Percentiles rank a stretch among this genome's conserved stretches.
phyloP scores from a whole-genome alignment of 2,113 vertebrate species.

The Perca flavescens region DNA sequence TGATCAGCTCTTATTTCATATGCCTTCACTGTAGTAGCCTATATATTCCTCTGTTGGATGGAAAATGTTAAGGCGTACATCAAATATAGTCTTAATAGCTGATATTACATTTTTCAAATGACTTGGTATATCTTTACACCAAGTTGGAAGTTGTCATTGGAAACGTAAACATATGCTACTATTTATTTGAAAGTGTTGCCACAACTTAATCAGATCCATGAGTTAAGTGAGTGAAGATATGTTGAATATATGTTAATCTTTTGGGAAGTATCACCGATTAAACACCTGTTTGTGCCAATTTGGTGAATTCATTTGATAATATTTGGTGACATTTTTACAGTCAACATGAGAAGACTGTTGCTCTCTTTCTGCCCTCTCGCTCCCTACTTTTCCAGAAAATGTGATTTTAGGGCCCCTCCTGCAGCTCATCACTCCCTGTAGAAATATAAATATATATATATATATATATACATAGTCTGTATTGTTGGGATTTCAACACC shows the following conservation, averaged over 20 bases:
- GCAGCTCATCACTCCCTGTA: constrained; percentile 32
- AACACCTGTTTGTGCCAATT: not conserved
- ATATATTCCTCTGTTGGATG: not conserved
- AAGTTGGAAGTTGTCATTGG: not conserved
- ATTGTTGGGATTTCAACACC: constrained; percentile 71
- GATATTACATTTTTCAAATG: not conserved
- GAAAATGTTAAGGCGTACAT: no score
- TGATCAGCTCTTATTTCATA: not conserved
- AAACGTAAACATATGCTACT: not conserved
- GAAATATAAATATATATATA: constrained; percentile 23
- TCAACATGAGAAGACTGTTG: constrained; percentile 8
- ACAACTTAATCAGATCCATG: not conserved
- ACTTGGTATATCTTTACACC: not conserved
- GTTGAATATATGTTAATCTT: constrained; percentile 4
- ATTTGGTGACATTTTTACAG: constrained; percentile 73
- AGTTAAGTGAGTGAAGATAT: not conserved
- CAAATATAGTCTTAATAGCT: not conserved
- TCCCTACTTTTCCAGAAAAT: constrained; percentile 1
- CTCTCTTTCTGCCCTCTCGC: constrained; percentile 9
- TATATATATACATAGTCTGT: constrained; percentile 45
- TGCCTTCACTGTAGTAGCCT: not conserved
- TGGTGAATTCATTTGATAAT: not conserved
- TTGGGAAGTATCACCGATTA: constrained; percentile 23
- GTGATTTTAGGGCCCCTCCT: not conserved
- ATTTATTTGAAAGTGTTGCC: not conserved